Evolutionary conservation across 30 jellyfish, hydroid and myxozoan species (phyloP), one percentile per base, ranked within the genome.

Genomic region (Sanderia malayensis): DNA sequence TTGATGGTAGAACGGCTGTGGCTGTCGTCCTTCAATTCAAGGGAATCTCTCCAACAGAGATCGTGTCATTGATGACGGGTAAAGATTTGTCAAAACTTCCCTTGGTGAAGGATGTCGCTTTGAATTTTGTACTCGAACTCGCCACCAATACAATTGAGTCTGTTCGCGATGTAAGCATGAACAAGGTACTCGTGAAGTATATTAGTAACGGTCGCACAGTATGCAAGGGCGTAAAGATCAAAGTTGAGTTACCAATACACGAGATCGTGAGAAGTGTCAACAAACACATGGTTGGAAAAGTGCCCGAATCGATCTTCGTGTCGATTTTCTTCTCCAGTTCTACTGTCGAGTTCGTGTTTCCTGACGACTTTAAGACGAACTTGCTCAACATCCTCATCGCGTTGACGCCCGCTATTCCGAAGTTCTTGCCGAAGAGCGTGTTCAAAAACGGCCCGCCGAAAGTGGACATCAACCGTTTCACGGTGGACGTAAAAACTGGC

Each of bases 31-130:
- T 84, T 28, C 74, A 74, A 11, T 29, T 88, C 2, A 70, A 88
- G 34, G 63, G 79, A 22, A 20, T 81, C 0, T 73, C 87, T 1
- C 95, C 97, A 11, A 55, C 95, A 0, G 67, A 81, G 47, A 55
- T 88, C 26, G 18, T 88, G 24, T 55, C 95, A 0, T 19, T 71
- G 18, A 24, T 88, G 2, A 58, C 82, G 33, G 89, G 89, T 24
- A 88, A 88, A 67, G 85, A 81, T 49, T 73, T 88, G 2, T 49
- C 69, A 21, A 80, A 67, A 27, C 34, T 88, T 9, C 97, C 97
- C 8, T 41, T 88, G 1, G 13, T 88, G 4, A 74, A 74, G 13
- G 82, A 89, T 67, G 46, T 89, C 34, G 46, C 80, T 2, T 44
- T 89, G 31, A 73, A 89, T 67, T 69, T 83, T 60, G 80, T 72